Conservation (phyloP, 2,113 vertebrate genomes). For the Thymallus thymallus region DNA sequence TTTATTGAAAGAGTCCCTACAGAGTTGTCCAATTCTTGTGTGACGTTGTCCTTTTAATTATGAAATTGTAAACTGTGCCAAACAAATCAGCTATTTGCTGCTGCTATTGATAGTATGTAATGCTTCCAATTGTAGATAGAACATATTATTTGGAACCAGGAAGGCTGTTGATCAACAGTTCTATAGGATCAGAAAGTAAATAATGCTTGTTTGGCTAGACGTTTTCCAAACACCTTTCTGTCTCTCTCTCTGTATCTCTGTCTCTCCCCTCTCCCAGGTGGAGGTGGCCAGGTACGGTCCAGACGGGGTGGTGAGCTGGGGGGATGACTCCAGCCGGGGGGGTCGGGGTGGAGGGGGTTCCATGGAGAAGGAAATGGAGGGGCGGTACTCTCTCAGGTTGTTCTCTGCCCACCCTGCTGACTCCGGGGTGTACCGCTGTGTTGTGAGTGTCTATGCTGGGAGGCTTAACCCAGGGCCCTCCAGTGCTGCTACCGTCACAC, state of each 20-base stretch:
- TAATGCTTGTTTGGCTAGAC: too few species aligned
- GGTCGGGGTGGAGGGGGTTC: conserved; percentile 68
- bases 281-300: conserved; percentile 76
- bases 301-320: conserved; percentile 76
- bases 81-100: too few species aligned
- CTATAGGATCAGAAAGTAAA: too few species aligned
- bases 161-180: too few species aligned
- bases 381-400: conserved; percentile 77
- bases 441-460: conserved; percentile 78
- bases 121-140: too few species aligned
- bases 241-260: conserved; percentile 2
- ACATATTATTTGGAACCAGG: too few species aligned
- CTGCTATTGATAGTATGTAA: too few species aligned
- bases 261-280: conserved; percentile 42
- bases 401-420: conserved; percentile 79
- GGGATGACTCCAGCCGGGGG: conserved; percentile 69
- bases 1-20: too few species aligned
- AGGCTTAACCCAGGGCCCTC: conserved; percentile 59
- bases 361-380: conserved; percentile 80
- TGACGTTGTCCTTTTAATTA: too few species aligned
- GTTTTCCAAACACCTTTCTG: too few species aligned
- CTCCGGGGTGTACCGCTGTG: conserved; percentile 79
- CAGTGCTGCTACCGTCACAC: conserved; percentile 73
- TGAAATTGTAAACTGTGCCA: too few species aligned
- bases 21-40: too few species aligned